These are phyloP conservation scores for Hyposmocoma kahamanoa DNA, from an alignment of 1,140 invertebrate species.

Conservation along the genomic window DNA sequence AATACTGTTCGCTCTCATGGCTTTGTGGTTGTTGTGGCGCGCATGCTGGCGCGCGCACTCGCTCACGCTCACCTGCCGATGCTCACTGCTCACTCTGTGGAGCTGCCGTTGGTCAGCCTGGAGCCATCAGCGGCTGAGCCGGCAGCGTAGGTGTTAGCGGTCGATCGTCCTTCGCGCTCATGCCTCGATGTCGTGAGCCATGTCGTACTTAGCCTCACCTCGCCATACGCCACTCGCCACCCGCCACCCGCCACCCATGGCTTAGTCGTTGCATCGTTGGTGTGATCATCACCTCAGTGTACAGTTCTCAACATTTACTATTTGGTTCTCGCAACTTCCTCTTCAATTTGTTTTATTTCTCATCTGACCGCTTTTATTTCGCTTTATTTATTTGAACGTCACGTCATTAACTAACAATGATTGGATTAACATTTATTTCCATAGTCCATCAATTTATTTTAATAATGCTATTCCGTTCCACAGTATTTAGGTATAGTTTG, in stretches of 20 bases:
- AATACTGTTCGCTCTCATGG: constrained; percentile 44
- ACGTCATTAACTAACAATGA: constrained; percentile 49
- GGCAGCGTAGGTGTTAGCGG: constrained; percentile 43
- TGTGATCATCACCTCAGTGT: constrained; percentile 62
- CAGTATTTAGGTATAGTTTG: constrained; percentile 7
- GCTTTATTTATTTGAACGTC: constrained; percentile 64
- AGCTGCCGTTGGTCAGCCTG: background rate
- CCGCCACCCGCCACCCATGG: constrained; percentile 54
- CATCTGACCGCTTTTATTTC: constrained; percentile 55
- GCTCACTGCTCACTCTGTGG: background rate
- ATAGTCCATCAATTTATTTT: constrained; percentile 40
- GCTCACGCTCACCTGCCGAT: constrained; percentile 31
- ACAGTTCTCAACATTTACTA: constrained; percentile 51
- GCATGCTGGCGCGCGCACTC: too few species aligned
- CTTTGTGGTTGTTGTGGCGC: constrained; percentile 69
- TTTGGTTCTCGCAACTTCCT: constrained; percentile 52
- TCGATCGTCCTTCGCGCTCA: constrained; percentile 49
- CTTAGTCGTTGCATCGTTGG: constrained; percentile 64
- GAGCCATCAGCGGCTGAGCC: constrained; percentile 41
- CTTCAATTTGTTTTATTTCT: constrained; percentile 53
- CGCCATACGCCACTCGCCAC: too few species aligned
- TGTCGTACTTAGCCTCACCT: constrained; percentile 57
- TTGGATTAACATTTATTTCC: constrained; percentile 57
- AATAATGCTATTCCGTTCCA: constrained; percentile 9
- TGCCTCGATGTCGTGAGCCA: constrained; percentile 63